These are phyloP conservation scores for Malurus elegans DNA, from an alignment of 2,113 vertebrate species.

Conservation along the genomic window DNA sequence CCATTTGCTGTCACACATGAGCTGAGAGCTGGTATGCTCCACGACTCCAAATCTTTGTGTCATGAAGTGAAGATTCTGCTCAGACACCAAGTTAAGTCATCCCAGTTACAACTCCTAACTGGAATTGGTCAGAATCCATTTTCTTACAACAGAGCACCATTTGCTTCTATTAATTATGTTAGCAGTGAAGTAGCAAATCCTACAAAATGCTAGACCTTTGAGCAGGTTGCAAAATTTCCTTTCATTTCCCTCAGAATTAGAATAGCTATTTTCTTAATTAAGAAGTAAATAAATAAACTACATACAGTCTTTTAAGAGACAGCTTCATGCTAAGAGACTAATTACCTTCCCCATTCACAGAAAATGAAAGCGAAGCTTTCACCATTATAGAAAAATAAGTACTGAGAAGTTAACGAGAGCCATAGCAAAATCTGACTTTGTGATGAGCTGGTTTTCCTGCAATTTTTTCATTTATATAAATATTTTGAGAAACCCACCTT, in stretches of 20 bases:
- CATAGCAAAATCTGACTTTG: neutral
- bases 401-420: neutral
- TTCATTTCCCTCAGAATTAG: neutral
- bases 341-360: neutral
- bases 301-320: neutral
- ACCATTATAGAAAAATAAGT: neutral
- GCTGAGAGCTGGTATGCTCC: neutral
- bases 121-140: neutral
- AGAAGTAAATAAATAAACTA: neutral
- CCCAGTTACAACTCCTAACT: neutral
- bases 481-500: slow-evolving; percentile 5
- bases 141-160: neutral
- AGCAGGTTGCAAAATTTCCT: neutral
- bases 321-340: neutral
- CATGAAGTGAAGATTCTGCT: neutral
- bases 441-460: neutral
- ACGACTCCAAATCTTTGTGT: neutral
- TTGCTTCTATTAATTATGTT: neutral
- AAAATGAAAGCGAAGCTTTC: neutral
- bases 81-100: neutral
- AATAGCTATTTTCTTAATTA: neutral
- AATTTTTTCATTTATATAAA: neutral
- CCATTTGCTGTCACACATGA: neutral
- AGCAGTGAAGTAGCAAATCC: neutral
- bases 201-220: neutral